Evolutionary conservation across 2,797 vertebrate genomes (phyloP).

Genomic region (Limosa lapponica): DNA sequence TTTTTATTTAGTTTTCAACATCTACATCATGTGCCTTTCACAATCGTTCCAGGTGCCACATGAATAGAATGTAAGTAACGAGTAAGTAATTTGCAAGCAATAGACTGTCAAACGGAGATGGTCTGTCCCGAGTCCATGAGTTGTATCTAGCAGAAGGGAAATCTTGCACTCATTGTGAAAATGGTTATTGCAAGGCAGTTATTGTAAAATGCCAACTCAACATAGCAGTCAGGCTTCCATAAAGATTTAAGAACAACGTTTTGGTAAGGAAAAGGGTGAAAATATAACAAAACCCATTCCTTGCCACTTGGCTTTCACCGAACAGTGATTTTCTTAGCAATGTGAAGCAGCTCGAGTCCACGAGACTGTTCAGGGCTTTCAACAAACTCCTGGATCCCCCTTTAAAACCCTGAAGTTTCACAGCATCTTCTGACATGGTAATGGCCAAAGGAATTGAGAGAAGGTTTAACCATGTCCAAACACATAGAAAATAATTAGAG

Average conservation of each 20-base stretch:
- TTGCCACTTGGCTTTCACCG: background rate
- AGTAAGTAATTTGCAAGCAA: background rate
- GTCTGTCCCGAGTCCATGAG: accelerated
- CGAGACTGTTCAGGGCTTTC: background rate
- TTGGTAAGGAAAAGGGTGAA: background rate
- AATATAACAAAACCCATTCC: background rate
- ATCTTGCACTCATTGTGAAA: background rate
- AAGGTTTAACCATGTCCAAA: background rate
- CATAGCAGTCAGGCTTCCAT: background rate
- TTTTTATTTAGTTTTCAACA: background rate
- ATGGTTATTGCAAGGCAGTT: background rate
- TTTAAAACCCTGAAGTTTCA: background rate
- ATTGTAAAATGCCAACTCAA: background rate
- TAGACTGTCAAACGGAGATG: background rate
- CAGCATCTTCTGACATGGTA: background rate
- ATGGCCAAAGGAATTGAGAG: background rate
- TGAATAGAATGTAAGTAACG: background rate
- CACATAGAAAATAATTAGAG: background rate
- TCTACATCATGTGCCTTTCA: background rate
- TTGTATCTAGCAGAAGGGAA: background rate
- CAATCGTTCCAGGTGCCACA: background rate
- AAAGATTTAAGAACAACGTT: background rate
- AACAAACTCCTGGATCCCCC: background rate
- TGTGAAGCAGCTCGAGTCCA: background rate
- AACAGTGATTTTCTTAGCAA: background rate